A percentile compares a stretch with the other conserved stretches of the same genome.
Conservation (phyloP, 1,140 invertebrate genomes). For the Drosophila bocqueti region DNA sequence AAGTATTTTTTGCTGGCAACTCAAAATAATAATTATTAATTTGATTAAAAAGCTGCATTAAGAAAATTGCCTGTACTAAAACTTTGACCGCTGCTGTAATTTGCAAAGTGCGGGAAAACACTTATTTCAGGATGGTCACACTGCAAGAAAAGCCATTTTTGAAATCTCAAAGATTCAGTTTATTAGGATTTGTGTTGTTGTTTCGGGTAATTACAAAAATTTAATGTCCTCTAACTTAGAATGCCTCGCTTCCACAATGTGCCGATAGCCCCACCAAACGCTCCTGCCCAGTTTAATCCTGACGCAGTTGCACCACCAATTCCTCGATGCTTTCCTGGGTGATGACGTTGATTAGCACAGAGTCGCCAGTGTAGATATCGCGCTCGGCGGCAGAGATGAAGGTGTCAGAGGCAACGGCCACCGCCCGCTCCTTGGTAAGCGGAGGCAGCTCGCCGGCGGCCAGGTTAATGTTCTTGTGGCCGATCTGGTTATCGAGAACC, state of each 20-base stretch:
- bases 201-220: conserved; percentile 51
- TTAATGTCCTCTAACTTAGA: conserved; percentile 42
- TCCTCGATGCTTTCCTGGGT: conserved; percentile 94
- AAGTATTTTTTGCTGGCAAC: not conserved
- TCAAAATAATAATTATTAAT: no score
- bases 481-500: conserved; percentile 96
- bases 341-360: conserved; percentile 94
- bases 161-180: conserved; percentile 31
- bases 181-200: conserved; percentile 28
- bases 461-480: conserved; percentile 94
- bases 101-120: no score
- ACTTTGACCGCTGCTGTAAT: not conserved
- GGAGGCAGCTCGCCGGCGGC: conserved; percentile 87
- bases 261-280: conserved; percentile 5
- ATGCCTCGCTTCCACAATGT: conserved; percentile 18
- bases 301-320: conserved; percentile 90
- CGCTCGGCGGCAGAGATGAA: conserved; percentile 98
- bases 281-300: conserved; percentile 88
- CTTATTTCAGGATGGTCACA: conserved; percentile 13
- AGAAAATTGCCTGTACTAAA: not conserved
- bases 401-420: conserved; percentile 95
- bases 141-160: not conserved
- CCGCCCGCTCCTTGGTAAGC: conserved; percentile 92
- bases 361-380: conserved; percentile 98
- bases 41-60: not conserved